Percentiles rank a stretch among this genome's conserved stretches.
Evolutionary conservation across 2,113 vertebrate genomes (phyloP).

Genomic region (Lepus americanus): DNA sequence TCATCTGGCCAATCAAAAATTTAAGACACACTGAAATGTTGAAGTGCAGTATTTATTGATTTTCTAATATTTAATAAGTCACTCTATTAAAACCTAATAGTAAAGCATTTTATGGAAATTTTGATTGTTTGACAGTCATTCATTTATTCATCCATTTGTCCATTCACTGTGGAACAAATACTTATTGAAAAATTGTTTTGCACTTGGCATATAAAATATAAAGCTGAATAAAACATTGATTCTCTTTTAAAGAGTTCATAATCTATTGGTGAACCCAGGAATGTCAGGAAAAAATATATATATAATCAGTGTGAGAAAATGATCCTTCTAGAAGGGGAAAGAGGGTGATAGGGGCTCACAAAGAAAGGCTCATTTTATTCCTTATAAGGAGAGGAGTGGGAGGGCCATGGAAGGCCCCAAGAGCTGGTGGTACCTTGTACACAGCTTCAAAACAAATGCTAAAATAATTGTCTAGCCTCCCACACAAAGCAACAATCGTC

Average conservation of each 20-base stretch:
- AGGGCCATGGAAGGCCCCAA: neutral
- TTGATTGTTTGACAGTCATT: neutral
- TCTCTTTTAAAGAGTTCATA: neutral
- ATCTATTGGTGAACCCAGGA: neutral
- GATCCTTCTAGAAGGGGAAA: neutral
- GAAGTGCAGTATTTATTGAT: neutral
- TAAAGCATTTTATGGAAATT: neutral
- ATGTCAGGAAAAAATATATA: neutral
- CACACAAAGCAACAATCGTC: neutral
- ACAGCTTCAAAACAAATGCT: neutral
- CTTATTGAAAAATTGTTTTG: neutral
- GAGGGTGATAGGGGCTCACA: neutral
- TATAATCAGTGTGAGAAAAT: neutral
- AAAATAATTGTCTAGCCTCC: neutral
- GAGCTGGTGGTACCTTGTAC: neutral
- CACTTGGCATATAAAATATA: neutral
- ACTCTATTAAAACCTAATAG: neutral
- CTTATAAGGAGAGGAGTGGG: neutral
- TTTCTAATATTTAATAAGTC: conserved; percentile 45
- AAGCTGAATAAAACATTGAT: neutral
- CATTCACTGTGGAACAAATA: neutral
- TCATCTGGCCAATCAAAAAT: neutral
- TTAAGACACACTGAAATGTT: neutral
- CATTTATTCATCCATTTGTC: neutral
- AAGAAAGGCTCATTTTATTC: neutral